Base-by-base conservation (phyloP, 1,140 invertebrate genomes). In the Scaptomyza pallida region DNA sequence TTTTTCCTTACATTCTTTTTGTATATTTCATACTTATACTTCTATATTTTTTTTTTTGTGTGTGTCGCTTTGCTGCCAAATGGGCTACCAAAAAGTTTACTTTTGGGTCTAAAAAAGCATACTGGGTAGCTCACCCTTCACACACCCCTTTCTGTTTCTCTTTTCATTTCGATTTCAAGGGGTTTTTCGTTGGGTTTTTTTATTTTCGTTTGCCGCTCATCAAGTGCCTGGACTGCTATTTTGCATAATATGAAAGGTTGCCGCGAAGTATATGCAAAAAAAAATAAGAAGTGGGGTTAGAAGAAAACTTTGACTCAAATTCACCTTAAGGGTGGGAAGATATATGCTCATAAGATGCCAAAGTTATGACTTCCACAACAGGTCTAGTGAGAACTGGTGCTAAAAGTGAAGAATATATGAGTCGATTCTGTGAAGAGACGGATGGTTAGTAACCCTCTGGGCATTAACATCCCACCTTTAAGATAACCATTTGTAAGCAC, bases 21-120 rank as follows among this genome's bases (percentile, higher is more conserved):
- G 54, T 69, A 67, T 76, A 78, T 86, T 86, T 86, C 82, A 86
- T 86, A 86, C n/a, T n/a, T n/a, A n/a, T n/a, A n/a, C n/a, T n/a
- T n/a, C n/a, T n/a, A n/a, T n/a, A 81, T 65, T 75, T 88, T 86
- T 75, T 59, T 69, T 37, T 37, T 37, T n/a, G 16, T n/a, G n/a
- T n/a, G n/a, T 26, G 23, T 45, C 69, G 41, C 45, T 43, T 44
- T 35, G 17, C 40, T 47, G 60, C 37, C 45, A 76, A 80, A 78
- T 65, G 69, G 61, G 44, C 48, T 59, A 55, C 55, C 63, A 65
- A 83, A 88, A 83, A 75, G 63, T 70, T 85, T 63, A 65, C 60
- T 86, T 88, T 81, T 64, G 76, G 63, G 78, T 78, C 82, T 69
- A 41, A 21, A 21, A 37, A 33, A 50, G 30, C 72, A 61, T 63